These are phyloP conservation scores for Sorex fumeus DNA, from an alignment of 2,113 vertebrate genomes.

Conservation along the genomic window DNA sequence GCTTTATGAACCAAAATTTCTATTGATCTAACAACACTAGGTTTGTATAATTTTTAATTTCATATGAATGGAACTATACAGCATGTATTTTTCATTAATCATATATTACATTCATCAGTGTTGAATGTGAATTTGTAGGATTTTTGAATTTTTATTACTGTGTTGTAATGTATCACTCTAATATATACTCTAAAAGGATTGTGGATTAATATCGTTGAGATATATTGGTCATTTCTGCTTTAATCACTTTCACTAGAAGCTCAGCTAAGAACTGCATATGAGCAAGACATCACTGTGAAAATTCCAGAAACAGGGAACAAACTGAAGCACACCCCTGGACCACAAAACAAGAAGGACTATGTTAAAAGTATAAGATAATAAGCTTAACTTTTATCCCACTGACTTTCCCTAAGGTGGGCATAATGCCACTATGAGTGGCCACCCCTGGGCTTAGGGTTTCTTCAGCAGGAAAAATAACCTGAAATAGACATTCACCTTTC, in stretches of 20 bases:
- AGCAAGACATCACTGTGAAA: not conserved
- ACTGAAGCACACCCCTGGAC: not conserved
- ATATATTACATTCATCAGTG: not conserved
- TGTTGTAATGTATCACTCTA: not conserved
- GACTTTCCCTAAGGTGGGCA: not conserved
- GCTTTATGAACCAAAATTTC: not conserved
- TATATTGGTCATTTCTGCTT: not conserved
- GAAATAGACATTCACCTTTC: not conserved
- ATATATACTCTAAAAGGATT: not conserved
- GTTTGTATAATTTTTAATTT: conserved; percentile 9
- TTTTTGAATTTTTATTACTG: not conserved
- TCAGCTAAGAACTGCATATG: not conserved
- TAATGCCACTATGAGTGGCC: not conserved
- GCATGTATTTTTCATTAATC: not conserved
- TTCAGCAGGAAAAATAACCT: not conserved
- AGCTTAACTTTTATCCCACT: not conserved
- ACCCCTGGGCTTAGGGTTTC: not conserved
- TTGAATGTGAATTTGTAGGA: not conserved
- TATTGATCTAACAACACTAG: not conserved
- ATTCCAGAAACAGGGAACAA: not conserved
- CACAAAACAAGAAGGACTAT: not conserved
- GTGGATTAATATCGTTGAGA: not conserved
- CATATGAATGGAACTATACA: not conserved
- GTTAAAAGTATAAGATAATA: not conserved
- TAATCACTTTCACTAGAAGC: not conserved